Conservation (phyloP, 2,113 vertebrate genomes). For the Cavia aperea region DNA sequence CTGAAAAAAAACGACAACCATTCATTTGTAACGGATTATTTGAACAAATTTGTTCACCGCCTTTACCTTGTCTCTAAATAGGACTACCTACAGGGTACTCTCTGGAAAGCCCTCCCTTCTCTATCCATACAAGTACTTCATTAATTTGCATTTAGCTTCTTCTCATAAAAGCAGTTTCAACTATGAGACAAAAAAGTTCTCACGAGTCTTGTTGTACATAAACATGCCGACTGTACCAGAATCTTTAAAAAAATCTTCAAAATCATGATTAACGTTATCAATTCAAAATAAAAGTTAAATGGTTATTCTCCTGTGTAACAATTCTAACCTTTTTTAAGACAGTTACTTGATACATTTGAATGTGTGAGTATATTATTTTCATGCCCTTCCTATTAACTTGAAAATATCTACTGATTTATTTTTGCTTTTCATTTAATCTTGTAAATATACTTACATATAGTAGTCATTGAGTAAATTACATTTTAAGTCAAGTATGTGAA, state of each 20-base stretch:
- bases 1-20: not conserved
- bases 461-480: constrained; percentile 45
- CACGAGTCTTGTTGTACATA: constrained; percentile 13
- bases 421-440: constrained; percentile 55
- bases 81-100: not conserved
- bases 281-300: constrained; percentile 18
- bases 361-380: not conserved
- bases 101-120: not conserved
- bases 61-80: not conserved
- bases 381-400: not conserved
- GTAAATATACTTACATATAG: constrained; percentile 46
- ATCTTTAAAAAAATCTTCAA: not conserved
- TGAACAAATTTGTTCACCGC: not conserved
- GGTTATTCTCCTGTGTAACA: not conserved
- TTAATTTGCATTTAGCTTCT: not conserved
- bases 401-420: constrained; percentile 37
- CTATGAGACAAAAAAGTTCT: not conserved
- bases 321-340: constrained; percentile 18
- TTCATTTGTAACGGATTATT: not conserved
- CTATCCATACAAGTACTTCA: not conserved
- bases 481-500: constrained; percentile 56
- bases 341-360: not conserved
- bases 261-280: not conserved
- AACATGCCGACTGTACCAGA: not conserved
- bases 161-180: not conserved